Evolutionary conservation across 2,797 vertebrate species (phyloP), one percentile per base, ranked within the genome.

Genomic region (Petrocephalus sullivani): DNA sequence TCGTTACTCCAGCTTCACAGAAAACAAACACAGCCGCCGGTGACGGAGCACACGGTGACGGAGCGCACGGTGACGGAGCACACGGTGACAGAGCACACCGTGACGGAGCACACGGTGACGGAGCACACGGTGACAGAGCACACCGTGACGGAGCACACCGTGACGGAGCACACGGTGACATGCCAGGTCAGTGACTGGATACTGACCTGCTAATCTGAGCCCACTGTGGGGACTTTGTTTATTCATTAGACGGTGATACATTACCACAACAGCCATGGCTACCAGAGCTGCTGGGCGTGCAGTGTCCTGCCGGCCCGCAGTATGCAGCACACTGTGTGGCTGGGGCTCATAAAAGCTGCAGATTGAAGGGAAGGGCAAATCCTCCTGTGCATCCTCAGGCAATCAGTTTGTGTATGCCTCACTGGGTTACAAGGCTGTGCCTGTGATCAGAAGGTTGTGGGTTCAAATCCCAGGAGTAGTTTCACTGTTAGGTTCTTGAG

Each of bases 151-250:
- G 37, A 41, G 37, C 37, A n/a, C n/a, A n/a, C n/a, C n/a, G 86
- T 84, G 88, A 87, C 87, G 88, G 37, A 41, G 37, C 37, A 67
- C 87, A 87, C 89, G 90, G 84, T 85, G 37, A 46, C n/a, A 56
- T n/a, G 58, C 37, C 46, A 41, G 87, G 87, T 90, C 88, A 87
- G 88, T 33, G 86, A 84, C 21, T n/a, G 1, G 88, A 92, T 92
- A 91, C 90, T 90, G 90, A 90, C 90, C 46, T 14, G 28, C 85
- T 91, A 92, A 92, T 92, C 90, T 87, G 85, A 21, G 88, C 87
- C 87, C 91, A 93, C 90, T 91, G 91, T 57, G 86, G 87, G 23
- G 54, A 87, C 87, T 88, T 56, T 90, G 89, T 93, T 92, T 91
- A 91, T 91, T 83, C 56, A 61, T 89, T 67, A 67, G 83, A 85